Evolutionary conservation across 2,888 invertebrate genomes (phyloP).

Genomic region (Strigamia maritima): DNA sequence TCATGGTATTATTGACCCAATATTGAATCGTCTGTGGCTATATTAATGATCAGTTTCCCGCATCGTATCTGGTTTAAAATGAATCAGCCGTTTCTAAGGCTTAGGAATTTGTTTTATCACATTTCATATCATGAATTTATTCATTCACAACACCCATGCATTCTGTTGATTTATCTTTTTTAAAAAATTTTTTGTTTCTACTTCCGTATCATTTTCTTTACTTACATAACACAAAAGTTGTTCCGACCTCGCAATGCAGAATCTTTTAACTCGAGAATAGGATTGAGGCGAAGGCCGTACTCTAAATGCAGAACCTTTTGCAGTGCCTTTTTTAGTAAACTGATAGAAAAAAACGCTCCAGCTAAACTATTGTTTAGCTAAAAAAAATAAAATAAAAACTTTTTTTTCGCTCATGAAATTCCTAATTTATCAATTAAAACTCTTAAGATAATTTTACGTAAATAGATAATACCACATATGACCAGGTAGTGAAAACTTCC

Average conservation of each 20-base stretch:
- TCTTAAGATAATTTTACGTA: not conserved
- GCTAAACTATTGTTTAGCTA: not conserved
- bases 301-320: not conserved
- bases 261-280: not conserved
- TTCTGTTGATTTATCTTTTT: not conserved
- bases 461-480: too few relatives aligned
- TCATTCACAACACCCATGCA: not conserved
- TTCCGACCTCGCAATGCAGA: not conserved
- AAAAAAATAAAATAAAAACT: not conserved
- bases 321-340: not conserved
- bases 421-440: not conserved
- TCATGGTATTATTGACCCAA: slow-evolving; percentile 12
- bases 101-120: not conserved
- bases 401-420: not conserved
- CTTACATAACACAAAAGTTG: slow-evolving; percentile 8
- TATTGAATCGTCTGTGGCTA: not conserved
- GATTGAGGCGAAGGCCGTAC: slow-evolving; percentile 22
- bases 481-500: too few relatives aligned
- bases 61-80: not conserved
- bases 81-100: slow-evolving; percentile 21
- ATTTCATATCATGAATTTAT: not conserved
- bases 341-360: not conserved
- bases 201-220: not conserved
- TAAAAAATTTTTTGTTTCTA: not conserved
- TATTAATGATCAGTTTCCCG: not conserved